These are phyloP conservation scores for Macquaria australasica DNA, from an alignment of 2,113 vertebrate genomes.

Conservation along the genomic window DNA sequence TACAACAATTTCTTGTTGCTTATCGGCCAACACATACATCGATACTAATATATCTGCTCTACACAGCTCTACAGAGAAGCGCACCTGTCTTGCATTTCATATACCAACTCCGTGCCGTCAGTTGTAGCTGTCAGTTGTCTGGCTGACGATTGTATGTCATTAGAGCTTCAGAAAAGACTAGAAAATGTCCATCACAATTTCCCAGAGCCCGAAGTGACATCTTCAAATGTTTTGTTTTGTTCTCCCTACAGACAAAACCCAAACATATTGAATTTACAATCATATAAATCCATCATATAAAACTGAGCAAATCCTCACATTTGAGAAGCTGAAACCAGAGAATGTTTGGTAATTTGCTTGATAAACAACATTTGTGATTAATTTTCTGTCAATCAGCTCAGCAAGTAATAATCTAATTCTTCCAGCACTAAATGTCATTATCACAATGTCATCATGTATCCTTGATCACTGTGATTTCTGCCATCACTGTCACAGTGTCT, in stretches of 20 bases:
- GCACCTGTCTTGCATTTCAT: slow-evolving; percentile 5
- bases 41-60: not conserved
- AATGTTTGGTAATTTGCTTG: not conserved
- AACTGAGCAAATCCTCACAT: not conserved
- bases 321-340: not conserved
- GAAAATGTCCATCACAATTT: not conserved
- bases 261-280: not conserved
- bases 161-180: not conserved
- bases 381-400: not conserved
- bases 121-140: not conserved
- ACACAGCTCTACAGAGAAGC: not conserved
- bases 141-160: not conserved
- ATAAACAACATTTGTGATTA: not conserved
- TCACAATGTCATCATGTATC: no score
- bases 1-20: not conserved
- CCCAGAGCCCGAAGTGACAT: not conserved
- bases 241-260: not conserved
- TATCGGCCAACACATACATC: no score
- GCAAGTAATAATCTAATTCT: not conserved
- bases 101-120: not conserved
- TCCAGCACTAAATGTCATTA: not conserved
- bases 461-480: not conserved
- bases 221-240: not conserved
- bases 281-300: not conserved
- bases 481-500: not conserved